Evolutionary conservation across 2,888 invertebrate species (phyloP).

Genomic region (Erebia aethiops): DNA sequence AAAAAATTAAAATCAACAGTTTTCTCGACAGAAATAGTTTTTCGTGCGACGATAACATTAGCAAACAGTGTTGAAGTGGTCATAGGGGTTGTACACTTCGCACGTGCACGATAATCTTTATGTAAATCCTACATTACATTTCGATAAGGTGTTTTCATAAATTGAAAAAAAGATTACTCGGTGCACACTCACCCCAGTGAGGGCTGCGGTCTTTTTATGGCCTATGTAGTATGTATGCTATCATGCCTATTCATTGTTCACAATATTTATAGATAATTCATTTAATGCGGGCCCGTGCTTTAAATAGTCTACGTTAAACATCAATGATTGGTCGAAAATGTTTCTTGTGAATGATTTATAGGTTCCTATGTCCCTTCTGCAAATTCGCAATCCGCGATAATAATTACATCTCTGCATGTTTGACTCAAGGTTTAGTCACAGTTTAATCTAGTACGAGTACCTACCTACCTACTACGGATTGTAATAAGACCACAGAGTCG

Average conservation of each 20-base stretch:
- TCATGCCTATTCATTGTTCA: background rate
- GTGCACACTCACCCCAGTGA: conserved; percentile 43
- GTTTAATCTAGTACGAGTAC: too few species aligned
- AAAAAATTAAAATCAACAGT: background rate
- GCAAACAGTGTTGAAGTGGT: conserved; percentile 41
- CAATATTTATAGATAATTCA: background rate
- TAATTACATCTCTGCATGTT: too few species aligned
- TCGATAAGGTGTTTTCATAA: conserved; percentile 77
- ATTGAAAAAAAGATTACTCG: conserved; percentile 76
- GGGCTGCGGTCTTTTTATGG: conserved; percentile 43
- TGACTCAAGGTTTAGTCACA: too few species aligned
- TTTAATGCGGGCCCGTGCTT: too few species aligned
- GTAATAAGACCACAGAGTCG: too few species aligned
- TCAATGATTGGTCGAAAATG: too few species aligned
- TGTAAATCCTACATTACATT: conserved; percentile 74
- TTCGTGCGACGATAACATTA: background rate
- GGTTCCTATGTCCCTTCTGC: too few species aligned
- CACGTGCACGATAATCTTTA: conserved; percentile 74
- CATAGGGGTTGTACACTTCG: conserved; percentile 41
- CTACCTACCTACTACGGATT: too few species aligned
- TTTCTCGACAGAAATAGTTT: background rate
- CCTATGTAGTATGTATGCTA: conserved; percentile 30
- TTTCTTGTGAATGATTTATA: too few species aligned
- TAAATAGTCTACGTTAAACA: too few species aligned
- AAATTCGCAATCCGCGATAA: too few species aligned